Base-by-base conservation (phyloP, 2,888 invertebrate genomes). In the Agrochola lota region DNA sequence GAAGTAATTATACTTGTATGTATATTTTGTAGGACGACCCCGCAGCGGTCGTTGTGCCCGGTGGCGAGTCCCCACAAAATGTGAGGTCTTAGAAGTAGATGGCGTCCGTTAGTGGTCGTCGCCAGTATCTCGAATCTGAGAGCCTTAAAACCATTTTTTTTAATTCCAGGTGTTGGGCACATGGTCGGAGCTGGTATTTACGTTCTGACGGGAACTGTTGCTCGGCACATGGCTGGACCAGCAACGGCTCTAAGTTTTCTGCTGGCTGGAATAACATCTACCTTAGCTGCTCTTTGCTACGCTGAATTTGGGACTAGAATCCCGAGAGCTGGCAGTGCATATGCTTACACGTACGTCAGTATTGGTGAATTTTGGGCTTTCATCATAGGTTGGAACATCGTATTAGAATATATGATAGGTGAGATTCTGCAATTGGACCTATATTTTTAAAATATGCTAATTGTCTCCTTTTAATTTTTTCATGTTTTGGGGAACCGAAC, bases 131-230 rank as follows among this genome's bases (percentile, higher is more conserved):
- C 30, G 40, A 20, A 59, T n/a, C 35, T 12, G 57, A n/a, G 30
- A 35, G 7, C 1, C 8, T 40, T 85, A 72, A 82, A 66, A 30
- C 26, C 12, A 62, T 63, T 63, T 11, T 49, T 1, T 5, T 77
- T 71, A n/a, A 78, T 92, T 91, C 46, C 80, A 98, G 99, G 99
- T 80, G 98, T 99, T 70, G 99, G 99, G 0, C 99, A 99, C 94
- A 99, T 99, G 99, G 98, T 99, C 4, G 99, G 99, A 23, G 99
- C 99, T 69, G 99, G 99, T 17, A 99, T 99, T 84, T 99, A 99
- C 93, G 99, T 99, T 0, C 95, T 99, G 74, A 98, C 98, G 4
- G 99, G 99, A 63, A 97, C 98, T 0, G 99, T 99, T 3, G 98
- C 99, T 0, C 97, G 97, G 81, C 97, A 98, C 86, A 97, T 98